Evolutionary conservation across 2,888 invertebrate genomes (phyloP).

Genomic region (Physocephala rufipes): DNA sequence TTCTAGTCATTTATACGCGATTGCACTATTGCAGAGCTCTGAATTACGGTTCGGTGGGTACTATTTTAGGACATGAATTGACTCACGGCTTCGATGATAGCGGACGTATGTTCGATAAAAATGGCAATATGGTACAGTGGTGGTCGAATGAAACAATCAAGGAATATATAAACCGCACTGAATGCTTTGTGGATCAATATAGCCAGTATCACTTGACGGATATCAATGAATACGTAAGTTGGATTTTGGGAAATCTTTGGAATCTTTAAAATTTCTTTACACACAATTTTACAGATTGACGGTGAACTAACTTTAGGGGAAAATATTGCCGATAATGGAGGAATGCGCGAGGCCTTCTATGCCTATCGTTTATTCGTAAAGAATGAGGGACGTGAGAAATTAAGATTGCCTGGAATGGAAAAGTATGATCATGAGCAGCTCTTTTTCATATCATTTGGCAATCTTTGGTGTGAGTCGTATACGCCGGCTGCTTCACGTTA

Average conservation of each 20-base stretch:
- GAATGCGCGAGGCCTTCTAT: slow-evolving; percentile 76
- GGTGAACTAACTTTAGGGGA: slow-evolving; percentile 81
- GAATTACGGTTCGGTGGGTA: slow-evolving; percentile 84
- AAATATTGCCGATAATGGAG: slow-evolving; percentile 87
- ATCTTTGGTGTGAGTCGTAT: slow-evolving; percentile 86
- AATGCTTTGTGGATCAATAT: slow-evolving; percentile 90
- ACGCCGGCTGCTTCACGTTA: slow-evolving; percentile 72
- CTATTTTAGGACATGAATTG: slow-evolving; percentile 80
- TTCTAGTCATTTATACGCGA: too few relatives aligned
- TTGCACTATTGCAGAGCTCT: slow-evolving; percentile 70
- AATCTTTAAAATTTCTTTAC: neutral
- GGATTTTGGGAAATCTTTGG: neutral
- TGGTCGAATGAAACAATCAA: slow-evolving; percentile 83
- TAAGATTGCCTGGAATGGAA: slow-evolving; percentile 77
- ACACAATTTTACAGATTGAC: slow-evolving; percentile 71
- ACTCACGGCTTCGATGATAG: slow-evolving; percentile 70
- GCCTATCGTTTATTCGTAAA: slow-evolving; percentile 73
- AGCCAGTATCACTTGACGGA: slow-evolving; percentile 73
- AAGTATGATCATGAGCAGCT: slow-evolving; percentile 76
- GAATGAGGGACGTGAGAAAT: slow-evolving; percentile 70
- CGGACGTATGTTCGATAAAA: slow-evolving; percentile 82
- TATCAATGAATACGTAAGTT: slow-evolving; percentile 70
- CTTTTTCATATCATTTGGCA: slow-evolving; percentile 83
- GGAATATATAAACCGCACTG: slow-evolving; percentile 78
- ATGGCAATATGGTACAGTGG: slow-evolving; percentile 89